phyloP scores from a whole-genome alignment of 2,113 vertebrate species.

The human region DNA sequence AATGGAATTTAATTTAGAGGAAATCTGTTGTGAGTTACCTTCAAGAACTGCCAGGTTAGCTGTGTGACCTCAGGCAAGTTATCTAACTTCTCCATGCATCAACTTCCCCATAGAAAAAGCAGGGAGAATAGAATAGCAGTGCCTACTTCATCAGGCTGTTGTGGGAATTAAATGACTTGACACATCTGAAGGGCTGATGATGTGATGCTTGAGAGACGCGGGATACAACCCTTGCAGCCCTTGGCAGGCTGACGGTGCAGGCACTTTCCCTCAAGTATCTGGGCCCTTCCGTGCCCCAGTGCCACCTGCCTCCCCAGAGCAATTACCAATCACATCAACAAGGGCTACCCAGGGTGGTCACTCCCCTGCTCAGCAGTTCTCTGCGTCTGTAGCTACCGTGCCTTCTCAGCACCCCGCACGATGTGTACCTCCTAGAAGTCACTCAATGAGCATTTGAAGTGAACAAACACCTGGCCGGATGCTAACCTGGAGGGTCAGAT shows the following conservation, averaged over 20 bases:
- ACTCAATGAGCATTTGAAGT: not conserved
- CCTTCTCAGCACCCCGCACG: not conserved
- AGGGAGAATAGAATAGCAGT: not conserved
- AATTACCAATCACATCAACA: not conserved
- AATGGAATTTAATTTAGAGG: not conserved
- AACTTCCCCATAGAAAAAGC: not conserved
- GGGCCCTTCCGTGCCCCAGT: not conserved
- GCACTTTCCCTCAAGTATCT: not conserved
- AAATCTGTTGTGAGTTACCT: not conserved
- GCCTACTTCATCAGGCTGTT: rapidly evolving
- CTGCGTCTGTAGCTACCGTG: not conserved
- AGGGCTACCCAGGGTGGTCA: not conserved
- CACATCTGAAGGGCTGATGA: not conserved
- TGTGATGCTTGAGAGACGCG: rapidly evolving
- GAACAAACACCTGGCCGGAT: not conserved
- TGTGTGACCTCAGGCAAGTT: not conserved
- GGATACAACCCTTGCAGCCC: too few relatives aligned
- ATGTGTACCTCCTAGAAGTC: not conserved
- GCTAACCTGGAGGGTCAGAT: not conserved
- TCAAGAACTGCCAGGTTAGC: not conserved
- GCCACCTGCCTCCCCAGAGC: too few relatives aligned
- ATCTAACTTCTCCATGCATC: not conserved
- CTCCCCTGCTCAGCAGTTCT: not conserved
- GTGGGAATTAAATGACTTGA: not conserved
- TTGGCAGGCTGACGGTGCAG: not conserved